Evolutionary conservation across 2,888 invertebrate species (phyloP), one percentile per base, ranked within the genome.

Genomic region (Thera obeliscata): DNA sequence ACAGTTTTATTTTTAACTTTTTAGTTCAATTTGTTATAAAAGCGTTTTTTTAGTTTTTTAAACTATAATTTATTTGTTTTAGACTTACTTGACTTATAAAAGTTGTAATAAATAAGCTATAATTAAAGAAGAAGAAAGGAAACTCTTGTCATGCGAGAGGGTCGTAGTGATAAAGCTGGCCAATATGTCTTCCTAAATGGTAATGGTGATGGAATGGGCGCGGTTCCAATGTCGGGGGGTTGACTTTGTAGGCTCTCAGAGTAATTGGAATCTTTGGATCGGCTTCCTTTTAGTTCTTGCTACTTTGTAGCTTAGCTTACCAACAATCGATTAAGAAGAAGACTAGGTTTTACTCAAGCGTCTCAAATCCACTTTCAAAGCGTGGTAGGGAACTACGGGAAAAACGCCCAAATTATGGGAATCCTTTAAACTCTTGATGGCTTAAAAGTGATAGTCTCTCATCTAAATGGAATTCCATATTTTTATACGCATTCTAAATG

Each of bases 401-500:
- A 22, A 22, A 22, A 22, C 22, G 22, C 22, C 22, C 22, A 22
- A 22, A 22, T 22, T 22, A 22, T 22, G 22, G 22, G 22, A n/a
- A n/a, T n/a, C n/a, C n/a, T n/a, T n/a, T n/a, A n/a, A n/a, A n/a
- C n/a, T n/a, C n/a, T n/a, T 22, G 22, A 22, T 22, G 22, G 1
- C 22, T 22, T 1, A 22, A 22, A 22, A 22, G 22, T 22, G 1
- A 22, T 22, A 22, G 52, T 55, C 2, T 2, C n/a, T 55, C 7
- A 43, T 55, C n/a, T n/a, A 38, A 59, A 54, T 56, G 11, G 48
- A 54, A 58, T 49, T 56, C 7, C n/a, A 59, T 48, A 56, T 55
- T 43, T 55, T 49, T 66, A 50, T 46, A 66, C 49, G 54, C 52
- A 54, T 57, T 62, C 56, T 76, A 79, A 82, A 85, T 86, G 77